Percentiles rank a stretch among this genome's conserved stretches.
Conservation (phyloP, 2,888 invertebrate genomes). For the Invenusta paracnida region DNA sequence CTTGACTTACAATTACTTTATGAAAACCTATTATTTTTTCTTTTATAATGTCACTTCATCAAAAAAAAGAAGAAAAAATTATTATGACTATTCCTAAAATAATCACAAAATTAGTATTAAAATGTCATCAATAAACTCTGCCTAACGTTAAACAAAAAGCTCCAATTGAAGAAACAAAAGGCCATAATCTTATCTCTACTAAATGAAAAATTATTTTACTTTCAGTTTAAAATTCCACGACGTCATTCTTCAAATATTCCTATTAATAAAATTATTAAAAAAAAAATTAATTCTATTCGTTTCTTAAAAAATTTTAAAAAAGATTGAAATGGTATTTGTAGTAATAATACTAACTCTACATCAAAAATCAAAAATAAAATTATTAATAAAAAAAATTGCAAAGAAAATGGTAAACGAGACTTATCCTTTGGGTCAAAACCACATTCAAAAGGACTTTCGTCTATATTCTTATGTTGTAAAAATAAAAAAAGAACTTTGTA, state of each 20-base stretch:
- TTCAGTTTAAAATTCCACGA: constrained; percentile 20
- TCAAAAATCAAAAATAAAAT: constrained; percentile 26
- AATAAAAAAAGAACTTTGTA: not conserved
- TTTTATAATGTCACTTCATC: constrained; percentile 63
- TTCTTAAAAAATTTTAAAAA: constrained; percentile 20
- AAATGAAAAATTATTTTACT: constrained; percentile 24
- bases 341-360: constrained; percentile 18
- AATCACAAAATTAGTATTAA: constrained; percentile 37
- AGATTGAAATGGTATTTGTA: constrained; percentile 6
- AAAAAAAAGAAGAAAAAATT: constrained; percentile 48
- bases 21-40: constrained; percentile 69
- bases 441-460: constrained; percentile 16
- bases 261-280: constrained; percentile 20
- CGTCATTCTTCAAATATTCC: constrained; percentile 22
- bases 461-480: constrained; percentile 1
- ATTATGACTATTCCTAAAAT: constrained; percentile 47
- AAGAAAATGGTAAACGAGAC: constrained; percentile 25
- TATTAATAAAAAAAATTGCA: constrained; percentile 23
- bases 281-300: constrained; percentile 24
- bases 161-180: constrained; percentile 48
- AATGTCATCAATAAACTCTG: constrained; percentile 48
- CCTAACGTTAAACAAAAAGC: constrained; percentile 49
- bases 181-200: constrained; percentile 47
- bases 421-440: constrained; percentile 26
- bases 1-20: constrained; percentile 65